Percentiles rank a stretch among this genome's conserved stretches.
These are phyloP conservation scores for Pinctada fucata DNA, from an alignment of 2,888 invertebrate species.

Conservation along the genomic window DNA sequence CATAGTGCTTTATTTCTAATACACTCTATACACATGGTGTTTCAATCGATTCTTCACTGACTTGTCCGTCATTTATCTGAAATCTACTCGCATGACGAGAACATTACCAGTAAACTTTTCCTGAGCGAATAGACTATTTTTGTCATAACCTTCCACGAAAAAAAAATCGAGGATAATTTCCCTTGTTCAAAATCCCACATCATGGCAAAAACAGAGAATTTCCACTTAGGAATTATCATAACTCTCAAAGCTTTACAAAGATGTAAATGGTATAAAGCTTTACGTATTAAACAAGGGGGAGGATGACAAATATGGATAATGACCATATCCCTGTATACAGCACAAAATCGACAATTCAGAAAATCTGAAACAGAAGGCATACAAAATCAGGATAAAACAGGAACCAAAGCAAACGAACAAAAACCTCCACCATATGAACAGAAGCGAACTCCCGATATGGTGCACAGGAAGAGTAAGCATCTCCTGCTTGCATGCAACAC, in stretches of 20 bases:
- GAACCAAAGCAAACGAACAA: too few relatives aligned
- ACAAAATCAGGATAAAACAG: too few relatives aligned
- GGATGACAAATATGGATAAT: too few relatives aligned
- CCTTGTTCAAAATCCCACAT: neutral
- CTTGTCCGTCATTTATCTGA: neutral
- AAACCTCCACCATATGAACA: too few relatives aligned
- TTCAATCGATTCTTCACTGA: neutral
- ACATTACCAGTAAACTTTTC: slow-evolving; percentile 22
- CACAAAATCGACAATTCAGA: too few relatives aligned
- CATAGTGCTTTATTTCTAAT: slow-evolving; percentile 1
- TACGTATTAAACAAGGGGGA: neutral
- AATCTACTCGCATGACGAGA: slow-evolving; percentile 6
- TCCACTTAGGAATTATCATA: slow-evolving; percentile 21
- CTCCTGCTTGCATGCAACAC: too few relatives aligned
- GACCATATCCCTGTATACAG: too few relatives aligned
- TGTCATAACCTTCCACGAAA: slow-evolving; percentile 3
- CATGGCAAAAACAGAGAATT: slow-evolving; percentile 24
- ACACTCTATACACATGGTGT: neutral
- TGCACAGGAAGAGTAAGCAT: too few relatives aligned
- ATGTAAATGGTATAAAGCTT: slow-evolving; percentile 6
- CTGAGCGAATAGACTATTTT: slow-evolving; percentile 12
- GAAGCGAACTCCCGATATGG: too few relatives aligned
- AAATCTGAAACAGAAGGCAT: too few relatives aligned
- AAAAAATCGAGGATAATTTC: slow-evolving; percentile 8
- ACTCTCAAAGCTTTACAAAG: slow-evolving; percentile 10